Evolutionary conservation across 2,113 vertebrate genomes (phyloP).

Genomic region (Dolichallabes microphthalmus): DNA sequence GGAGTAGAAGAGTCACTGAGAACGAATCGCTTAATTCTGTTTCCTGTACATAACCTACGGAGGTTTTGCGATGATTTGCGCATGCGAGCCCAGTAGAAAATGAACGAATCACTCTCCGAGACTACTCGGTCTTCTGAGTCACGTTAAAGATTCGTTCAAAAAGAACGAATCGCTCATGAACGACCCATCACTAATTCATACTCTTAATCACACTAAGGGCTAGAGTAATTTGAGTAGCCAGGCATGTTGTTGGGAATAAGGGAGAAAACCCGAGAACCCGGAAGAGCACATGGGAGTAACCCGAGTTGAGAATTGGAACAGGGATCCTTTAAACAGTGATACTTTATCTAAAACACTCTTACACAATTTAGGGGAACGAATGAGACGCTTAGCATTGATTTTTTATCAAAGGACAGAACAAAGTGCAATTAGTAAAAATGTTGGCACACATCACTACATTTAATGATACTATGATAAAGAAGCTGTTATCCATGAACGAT

Average conservation of each 20-base stretch:
- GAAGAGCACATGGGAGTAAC: not conserved
- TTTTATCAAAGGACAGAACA: not conserved
- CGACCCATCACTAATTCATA: not conserved
- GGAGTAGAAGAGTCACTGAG: too few species aligned
- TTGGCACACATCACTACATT: not conserved
- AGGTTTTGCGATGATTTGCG: too few species aligned
- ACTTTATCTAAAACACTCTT: not conserved
- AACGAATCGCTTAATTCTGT: too few species aligned
- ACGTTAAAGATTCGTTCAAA: too few species aligned
- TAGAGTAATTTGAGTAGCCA: not conserved
- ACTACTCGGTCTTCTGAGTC: too few species aligned
- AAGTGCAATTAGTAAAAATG: not conserved
- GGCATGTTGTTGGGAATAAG: not conserved
- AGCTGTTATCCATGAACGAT: not conserved
- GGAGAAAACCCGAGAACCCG: not conserved
- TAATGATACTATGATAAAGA: not conserved
- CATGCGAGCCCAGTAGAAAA: too few species aligned
- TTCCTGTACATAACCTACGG: too few species aligned
- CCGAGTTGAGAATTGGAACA: not conserved
- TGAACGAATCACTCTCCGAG: too few species aligned
- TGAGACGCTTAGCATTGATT: not conserved
- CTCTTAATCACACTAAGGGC: not conserved
- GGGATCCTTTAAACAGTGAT: not conserved
- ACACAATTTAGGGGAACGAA: not conserved
- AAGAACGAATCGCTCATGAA: too few species aligned